phyloP scores from a whole-genome alignment of 2,888 invertebrate genomes.

The Myopa tessellatipennis region DNA sequence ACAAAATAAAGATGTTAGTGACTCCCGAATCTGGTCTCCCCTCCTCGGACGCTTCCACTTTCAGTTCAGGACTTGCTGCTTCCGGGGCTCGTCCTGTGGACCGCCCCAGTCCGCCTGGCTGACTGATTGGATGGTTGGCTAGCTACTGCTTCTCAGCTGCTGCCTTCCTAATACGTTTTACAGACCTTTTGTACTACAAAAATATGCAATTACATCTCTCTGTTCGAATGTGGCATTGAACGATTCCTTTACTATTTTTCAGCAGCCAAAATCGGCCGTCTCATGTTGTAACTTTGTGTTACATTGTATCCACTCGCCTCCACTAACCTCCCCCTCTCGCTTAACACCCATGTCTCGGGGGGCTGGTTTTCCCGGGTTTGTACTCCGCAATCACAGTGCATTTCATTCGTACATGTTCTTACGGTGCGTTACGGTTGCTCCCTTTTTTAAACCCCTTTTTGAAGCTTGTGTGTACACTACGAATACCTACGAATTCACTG shows the following conservation, averaged over 20 bases:
- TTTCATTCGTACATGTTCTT: too few relatives aligned
- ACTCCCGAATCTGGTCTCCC: background rate
- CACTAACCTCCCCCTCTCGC: background rate
- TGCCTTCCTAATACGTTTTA: constrained; percentile 63
- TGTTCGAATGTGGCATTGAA: background rate
- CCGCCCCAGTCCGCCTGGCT: background rate
- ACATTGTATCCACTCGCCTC: background rate
- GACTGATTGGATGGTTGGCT: background rate
- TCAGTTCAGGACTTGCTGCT: background rate
- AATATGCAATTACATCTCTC: constrained; percentile 49
- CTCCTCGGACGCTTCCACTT: background rate
- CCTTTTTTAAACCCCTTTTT: too few relatives aligned
- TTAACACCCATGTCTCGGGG: background rate
- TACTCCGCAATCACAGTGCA: too few relatives aligned
- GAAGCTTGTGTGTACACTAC: too few relatives aligned
- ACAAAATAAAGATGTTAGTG: too few relatives aligned
- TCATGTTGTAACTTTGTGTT: constrained; percentile 24
- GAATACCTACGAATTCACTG: too few relatives aligned
- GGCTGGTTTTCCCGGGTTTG: background rate
- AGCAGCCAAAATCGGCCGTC: background rate
- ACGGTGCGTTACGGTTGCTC: too few relatives aligned
- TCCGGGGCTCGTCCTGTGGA: background rate
- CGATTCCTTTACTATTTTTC: constrained; percentile 25
- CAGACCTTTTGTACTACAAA: constrained; percentile 62
- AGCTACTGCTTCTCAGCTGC: constrained; percentile 37